Conservation (phyloP, 2,888 invertebrate genomes). For the Chymomyza amoena region DNA sequence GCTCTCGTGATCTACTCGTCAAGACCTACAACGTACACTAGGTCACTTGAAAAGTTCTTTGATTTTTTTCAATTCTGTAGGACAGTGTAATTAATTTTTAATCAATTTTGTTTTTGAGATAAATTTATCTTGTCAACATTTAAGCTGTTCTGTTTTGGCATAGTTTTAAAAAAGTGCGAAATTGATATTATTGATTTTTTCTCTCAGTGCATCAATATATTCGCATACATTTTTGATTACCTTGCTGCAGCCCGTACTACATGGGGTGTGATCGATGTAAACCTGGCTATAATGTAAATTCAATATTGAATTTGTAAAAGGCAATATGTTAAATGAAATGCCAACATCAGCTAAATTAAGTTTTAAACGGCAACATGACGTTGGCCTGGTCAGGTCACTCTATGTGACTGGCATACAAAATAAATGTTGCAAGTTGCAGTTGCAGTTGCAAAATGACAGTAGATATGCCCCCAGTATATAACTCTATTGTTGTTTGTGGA, state of each 20-base stretch:
- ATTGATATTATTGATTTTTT: too few species aligned
- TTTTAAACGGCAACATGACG: slow-evolving; percentile 15
- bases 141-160: too few species aligned
- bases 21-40: too few species aligned
- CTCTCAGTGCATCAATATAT: too few species aligned
- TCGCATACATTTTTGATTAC: too few species aligned
- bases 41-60: too few species aligned
- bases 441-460: background rate
- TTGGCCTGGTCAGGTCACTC: background rate
- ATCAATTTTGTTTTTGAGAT: too few species aligned
- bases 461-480: background rate
- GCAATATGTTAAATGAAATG: slow-evolving; percentile 34
- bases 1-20: too few species aligned
- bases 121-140: too few species aligned
- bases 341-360: slow-evolving; percentile 16
- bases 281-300: slow-evolving; percentile 34
- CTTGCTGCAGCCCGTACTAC: background rate
- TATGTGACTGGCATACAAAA: slow-evolving; percentile 3
- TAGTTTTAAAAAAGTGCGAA: too few species aligned
- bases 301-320: slow-evolving; percentile 41
- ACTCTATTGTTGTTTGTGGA: background rate
- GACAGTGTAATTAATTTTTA: too few species aligned
- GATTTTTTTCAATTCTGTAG: too few species aligned
- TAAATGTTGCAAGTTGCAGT: background rate
- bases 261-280: background rate